These are phyloP conservation scores for Trachelus stipa DNA, from an alignment of 2,888 invertebrate genomes.

Conservation along the genomic window DNA sequence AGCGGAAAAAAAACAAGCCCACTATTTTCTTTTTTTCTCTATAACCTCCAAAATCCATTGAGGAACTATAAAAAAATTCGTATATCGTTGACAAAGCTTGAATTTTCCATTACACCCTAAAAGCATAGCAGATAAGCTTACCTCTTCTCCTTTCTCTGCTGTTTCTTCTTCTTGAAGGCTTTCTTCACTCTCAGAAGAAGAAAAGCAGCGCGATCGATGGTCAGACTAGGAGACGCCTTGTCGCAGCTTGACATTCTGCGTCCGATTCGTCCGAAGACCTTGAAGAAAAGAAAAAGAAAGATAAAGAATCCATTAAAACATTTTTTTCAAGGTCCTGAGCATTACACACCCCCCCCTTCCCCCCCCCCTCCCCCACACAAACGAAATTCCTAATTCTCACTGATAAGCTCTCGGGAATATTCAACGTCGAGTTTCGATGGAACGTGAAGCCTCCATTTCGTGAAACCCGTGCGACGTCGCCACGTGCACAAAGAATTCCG, in stretches of 20 bases:
- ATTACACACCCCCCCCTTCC: not conserved
- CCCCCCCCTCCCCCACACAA: too few species aligned
- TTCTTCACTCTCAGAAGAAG: conserved; percentile 87
- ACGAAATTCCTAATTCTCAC: not conserved
- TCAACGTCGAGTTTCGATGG: not conserved
- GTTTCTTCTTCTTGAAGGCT: conserved; percentile 90
- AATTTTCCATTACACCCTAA: not conserved
- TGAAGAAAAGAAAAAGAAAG: not conserved
- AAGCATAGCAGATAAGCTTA: conserved; percentile 62
- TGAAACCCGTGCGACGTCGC: not conserved
- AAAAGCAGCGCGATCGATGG: conserved; percentile 91
- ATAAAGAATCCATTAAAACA: not conserved
- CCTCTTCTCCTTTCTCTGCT: conserved; percentile 88
- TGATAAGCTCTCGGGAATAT: not conserved
- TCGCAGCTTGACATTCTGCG: conserved; percentile 63
- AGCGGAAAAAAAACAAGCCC: not conserved
- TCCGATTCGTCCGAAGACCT: conserved; percentile 54
- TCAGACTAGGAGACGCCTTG: conserved; percentile 75
- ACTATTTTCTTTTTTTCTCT: not conserved
- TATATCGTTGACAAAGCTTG: not conserved
- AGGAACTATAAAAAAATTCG: conserved; percentile 15
- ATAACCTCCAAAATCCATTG: not conserved
- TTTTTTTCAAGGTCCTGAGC: not conserved
- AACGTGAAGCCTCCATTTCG: not conserved
- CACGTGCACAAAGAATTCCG: not conserved